phyloP scores from a whole-genome alignment of 2,113 vertebrate species.

The Cromileptes altivelis region DNA sequence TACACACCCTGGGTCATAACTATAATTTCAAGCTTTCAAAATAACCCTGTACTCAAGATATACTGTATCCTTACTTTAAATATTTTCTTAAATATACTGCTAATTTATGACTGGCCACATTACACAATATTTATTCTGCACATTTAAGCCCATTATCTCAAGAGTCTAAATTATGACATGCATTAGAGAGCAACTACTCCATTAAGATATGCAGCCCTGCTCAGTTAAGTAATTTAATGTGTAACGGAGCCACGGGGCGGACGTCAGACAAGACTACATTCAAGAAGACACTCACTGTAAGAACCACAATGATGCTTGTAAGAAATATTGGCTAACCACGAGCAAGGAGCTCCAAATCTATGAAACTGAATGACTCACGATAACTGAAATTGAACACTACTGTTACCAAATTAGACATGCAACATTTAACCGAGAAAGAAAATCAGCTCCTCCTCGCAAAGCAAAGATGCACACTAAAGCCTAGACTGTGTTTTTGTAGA shows the following conservation, averaged over 20 bases:
- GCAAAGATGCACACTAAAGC: not conserved
- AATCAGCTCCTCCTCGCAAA: not conserved
- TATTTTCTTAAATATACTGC: not conserved
- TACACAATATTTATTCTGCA: not conserved
- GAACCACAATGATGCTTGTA: constrained; percentile 26
- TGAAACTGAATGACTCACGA: constrained; percentile 49
- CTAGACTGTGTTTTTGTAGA: not conserved
- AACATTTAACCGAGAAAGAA: not conserved
- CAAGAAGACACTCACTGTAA: not conserved
- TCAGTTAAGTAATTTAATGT: not conserved
- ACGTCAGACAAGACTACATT: not conserved
- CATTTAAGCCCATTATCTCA: not conserved
- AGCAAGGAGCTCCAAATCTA: constrained; percentile 17
- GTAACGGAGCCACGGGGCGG: not conserved
- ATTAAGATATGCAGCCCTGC: constrained; percentile 1
- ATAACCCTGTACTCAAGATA: not conserved
- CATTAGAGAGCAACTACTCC: not conserved
- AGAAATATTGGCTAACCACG: constrained; percentile 21
- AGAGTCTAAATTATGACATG: constrained; percentile 5
- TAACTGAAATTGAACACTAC: constrained; percentile 38
- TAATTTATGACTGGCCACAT: not conserved
- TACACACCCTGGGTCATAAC: not conserved
- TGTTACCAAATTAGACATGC: constrained; percentile 25
- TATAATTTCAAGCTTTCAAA: constrained; percentile 1
- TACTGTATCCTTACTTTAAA: not conserved